These are phyloP conservation scores for Drosophila ustulata DNA, from an alignment of 2,888 invertebrate species.

Conservation along the genomic window DNA sequence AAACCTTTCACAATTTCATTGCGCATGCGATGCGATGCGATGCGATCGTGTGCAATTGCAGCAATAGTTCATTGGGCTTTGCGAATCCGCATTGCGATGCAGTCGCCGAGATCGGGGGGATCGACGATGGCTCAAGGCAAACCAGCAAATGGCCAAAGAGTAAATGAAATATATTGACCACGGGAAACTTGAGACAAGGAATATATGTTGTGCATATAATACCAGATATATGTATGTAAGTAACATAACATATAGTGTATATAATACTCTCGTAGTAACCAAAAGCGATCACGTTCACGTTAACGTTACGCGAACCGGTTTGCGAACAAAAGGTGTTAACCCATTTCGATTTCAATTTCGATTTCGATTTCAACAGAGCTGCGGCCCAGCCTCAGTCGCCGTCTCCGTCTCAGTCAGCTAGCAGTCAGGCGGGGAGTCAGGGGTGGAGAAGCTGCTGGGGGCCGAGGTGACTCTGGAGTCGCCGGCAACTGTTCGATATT, in stretches of 20 bases:
- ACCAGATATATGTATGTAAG: background rate
- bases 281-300: background rate
- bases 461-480: conserved; percentile 13
- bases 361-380: conserved; percentile 52
- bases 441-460: background rate
- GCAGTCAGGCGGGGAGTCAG: conserved; percentile 1
- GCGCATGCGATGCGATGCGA: conserved; percentile 48
- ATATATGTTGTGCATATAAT: conserved; percentile 15
- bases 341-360: conserved; percentile 68
- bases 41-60: conserved; percentile 68
- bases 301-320: conserved; percentile 63
- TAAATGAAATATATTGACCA: conserved; percentile 39
- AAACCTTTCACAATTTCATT: conserved; percentile 76
- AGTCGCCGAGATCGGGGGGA: conserved; percentile 22
- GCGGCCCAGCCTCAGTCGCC: conserved; percentile 22
- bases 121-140: conserved; percentile 69
- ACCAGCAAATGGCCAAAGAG: conserved; percentile 52
- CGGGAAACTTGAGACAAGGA: conserved; percentile 60
- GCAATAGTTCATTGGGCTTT: conserved; percentile 80
- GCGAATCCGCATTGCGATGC: conserved; percentile 79
- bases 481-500: conserved; percentile 53
- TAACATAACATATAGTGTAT: too few relatives aligned
- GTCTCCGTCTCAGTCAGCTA: conserved; percentile 2
- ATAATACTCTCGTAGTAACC: background rate
- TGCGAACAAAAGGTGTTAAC: conserved; percentile 75